Evolutionary conservation across 1,140 invertebrate genomes (phyloP), one percentile per base, ranked within the genome.

Genomic region (Papilio polytes): DNA sequence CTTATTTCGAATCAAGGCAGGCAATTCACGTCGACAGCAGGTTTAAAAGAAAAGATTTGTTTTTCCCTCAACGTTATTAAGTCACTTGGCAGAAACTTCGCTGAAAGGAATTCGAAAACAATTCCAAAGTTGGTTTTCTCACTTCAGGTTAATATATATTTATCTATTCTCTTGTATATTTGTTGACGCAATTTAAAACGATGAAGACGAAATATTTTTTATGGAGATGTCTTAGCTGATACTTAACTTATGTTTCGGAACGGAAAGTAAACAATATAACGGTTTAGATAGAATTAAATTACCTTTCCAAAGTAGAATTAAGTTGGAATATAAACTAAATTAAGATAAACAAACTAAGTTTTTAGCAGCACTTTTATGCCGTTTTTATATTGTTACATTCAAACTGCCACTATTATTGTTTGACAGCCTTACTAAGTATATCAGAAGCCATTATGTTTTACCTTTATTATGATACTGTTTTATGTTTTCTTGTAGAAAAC

Each of bases 51-150:
- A 76, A 76, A 76, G 41, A 76, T 51, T 76, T 51, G 74, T 76
- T 76, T 76, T 76, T 76, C 74, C 31, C 44, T 76, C 74, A 76
- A 51, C 74, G 44, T 76, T 76, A 76, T 51, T 76, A 76, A 76
- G 74, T 76, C 74, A 76, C 74, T 51, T 76, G 74, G 74, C 44
- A 48, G 74, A 76, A 76, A 76, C 74, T 76, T 51, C 12, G 15
- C 72, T 73, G 70, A 73, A 51, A 76, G 46, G 74, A 76, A 76
- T 48, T 76, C 74, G 46, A 51, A 76, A 76, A 76, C 74, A 76
- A 76, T 76, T 76, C 74, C 44, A 26, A 51, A 76, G 74, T 51
- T 51, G 22, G 74, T 22, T 76, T 76, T 70, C 63, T 31, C 26
- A 76, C 74, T 76, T 76, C 74, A 76, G 63, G 63, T 70, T 70